Evolutionary conservation across 2,113 vertebrate species (phyloP).

Genomic region (Aplodontia rufa): DNA sequence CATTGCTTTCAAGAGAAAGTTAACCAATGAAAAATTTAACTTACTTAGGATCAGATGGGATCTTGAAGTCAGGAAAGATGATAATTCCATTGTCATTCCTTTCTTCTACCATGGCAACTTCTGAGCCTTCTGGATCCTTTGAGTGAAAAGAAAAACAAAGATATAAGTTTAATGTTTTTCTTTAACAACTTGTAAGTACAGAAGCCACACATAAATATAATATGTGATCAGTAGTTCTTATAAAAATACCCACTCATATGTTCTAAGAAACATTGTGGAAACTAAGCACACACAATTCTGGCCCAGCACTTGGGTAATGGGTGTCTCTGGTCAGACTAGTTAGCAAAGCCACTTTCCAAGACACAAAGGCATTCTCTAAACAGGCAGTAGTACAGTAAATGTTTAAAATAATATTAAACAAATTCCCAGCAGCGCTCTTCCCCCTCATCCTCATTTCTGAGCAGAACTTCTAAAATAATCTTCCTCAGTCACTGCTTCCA

Average conservation of each 20-base stretch:
- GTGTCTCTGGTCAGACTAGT: neutral
- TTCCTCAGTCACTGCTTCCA: neutral
- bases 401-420: neutral
- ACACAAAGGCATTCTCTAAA: neutral
- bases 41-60: conserved; percentile 2
- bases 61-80: conserved; percentile 24
- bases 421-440: neutral
- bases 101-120: neutral
- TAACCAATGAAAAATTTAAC: neutral
- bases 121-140: neutral
- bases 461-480: neutral
- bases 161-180: neutral
- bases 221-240: neutral
- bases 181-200: neutral
- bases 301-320: neutral
- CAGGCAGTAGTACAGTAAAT: neutral
- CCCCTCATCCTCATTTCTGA: neutral
- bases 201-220: neutral
- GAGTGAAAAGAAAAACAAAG: neutral
- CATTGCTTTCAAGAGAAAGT: neutral
- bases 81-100: neutral
- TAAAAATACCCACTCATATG: neutral
- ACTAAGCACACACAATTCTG: neutral
- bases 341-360: neutral
- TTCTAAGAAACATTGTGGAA: neutral